Percentiles rank a stretch among this genome's conserved stretches.
These are phyloP conservation scores for Ladona fulva DNA, from an alignment of 1,140 invertebrate species.

Conservation along the genomic window DNA sequence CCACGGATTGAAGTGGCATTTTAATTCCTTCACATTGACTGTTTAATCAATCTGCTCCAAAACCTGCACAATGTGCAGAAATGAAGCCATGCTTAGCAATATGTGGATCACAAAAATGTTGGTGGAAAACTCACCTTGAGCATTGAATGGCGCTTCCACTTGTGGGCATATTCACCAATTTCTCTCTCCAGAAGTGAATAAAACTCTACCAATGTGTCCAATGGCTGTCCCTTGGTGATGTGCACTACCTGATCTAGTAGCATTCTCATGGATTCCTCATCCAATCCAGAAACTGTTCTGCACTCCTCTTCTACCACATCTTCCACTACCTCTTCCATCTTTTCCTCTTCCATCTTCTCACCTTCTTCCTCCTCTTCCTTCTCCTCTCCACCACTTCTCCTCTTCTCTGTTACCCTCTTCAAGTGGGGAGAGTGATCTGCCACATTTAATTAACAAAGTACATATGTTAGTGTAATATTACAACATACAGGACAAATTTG, in stretches of 20 bases:
- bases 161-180: not conserved
- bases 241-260: not conserved
- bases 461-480: not conserved
- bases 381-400: not conserved
- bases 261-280: not conserved
- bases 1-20: not conserved
- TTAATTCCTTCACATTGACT: not conserved
- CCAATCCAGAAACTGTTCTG: not conserved
- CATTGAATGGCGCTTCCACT: not conserved
- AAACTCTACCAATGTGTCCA: not conserved
- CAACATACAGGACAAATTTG: too few species aligned
- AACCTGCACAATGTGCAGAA: not conserved
- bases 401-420: not conserved
- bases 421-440: not conserved
- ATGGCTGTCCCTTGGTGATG: not conserved
- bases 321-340: not conserved
- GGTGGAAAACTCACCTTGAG: not conserved
- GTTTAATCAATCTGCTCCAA: not conserved
- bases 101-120: not conserved
- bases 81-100: not conserved
- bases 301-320: not conserved
- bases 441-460: not conserved
- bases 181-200: not conserved
- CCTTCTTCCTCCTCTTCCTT: not conserved
- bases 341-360: not conserved